Base-by-base conservation (phyloP, 2,888 invertebrate species). In the Quadroppia sp. region DNA sequence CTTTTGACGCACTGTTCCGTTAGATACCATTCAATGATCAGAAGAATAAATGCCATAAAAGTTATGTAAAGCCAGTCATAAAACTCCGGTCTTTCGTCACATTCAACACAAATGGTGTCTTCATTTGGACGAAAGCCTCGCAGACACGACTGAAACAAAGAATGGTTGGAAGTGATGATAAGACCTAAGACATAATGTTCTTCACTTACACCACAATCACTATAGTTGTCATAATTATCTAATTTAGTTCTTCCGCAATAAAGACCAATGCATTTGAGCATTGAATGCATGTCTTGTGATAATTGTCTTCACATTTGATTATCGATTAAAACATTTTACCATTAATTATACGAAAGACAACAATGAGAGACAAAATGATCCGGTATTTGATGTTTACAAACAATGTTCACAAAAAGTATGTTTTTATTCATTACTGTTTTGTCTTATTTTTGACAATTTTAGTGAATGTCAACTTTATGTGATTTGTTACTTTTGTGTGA, bases 41-140 rank as follows among this genome's bases (percentile, higher is more conserved):
- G 83, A 0, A 94, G 91, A 59, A 95, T 82, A 20, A 96, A 82
- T 0, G 90, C 92, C 92, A 97, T 94, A 81, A 97, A 98, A 1
- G 93, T 92, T 28, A 97, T 87, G 82, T 93, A 94, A 61, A 96
- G 86, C 91, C 94, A 94, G 80, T 96, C 96, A 80, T 97, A 96
- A 53, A 92, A 86, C 17, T 88, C 86, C 0, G 93, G 90, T 45
- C 85, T 85, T 72, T 90, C 89, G 1, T 86, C 85, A 80, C 96
- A 97, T 1, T 87, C 87, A 23, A 86, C 83, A 81, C 96, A 94
- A 53, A 89, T 87, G 73, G 90, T 91, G 67, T 74, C 73, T 4
- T 42, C 23, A 36, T 75, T 50, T 6, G 48, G 59, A 45, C 70
- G 71, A 70, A 71, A 75, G 50, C 71, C 71, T 7, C 72, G 56